phyloP scores from a whole-genome alignment of 2,888 invertebrate species.

The Nomada goodeniana region DNA sequence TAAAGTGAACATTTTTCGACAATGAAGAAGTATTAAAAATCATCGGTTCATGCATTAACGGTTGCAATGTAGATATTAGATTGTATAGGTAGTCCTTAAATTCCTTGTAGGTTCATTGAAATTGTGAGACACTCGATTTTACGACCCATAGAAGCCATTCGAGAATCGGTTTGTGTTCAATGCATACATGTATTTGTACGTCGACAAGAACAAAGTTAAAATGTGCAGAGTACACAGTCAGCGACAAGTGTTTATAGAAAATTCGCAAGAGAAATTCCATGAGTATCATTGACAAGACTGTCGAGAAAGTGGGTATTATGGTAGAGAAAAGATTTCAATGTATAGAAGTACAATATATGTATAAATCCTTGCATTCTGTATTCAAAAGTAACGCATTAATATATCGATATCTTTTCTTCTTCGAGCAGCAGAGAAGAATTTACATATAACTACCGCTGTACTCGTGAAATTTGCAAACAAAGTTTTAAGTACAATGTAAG shows the following conservation, averaged over 20 bases:
- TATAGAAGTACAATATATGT: neutral
- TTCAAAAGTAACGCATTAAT: no score
- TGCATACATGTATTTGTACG: neutral
- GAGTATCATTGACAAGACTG: slow-evolving; percentile 66
- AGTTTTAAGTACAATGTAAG: no score
- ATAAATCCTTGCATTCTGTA: no score
- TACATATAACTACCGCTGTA: no score
- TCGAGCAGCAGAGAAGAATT: no score
- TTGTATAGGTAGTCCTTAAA: slow-evolving; percentile 20
- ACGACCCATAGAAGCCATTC: neutral
- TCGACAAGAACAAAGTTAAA: neutral
- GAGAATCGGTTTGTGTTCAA: neutral
- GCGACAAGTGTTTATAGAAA: slow-evolving; percentile 31
- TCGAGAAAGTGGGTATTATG: slow-evolving; percentile 76
- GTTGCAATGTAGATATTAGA: no score
- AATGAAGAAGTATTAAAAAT: no score
- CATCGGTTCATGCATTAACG: no score
- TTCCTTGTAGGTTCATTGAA: slow-evolving; percentile 26
- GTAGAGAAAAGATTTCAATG: slow-evolving; percentile 68
- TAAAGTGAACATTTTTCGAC: no score
- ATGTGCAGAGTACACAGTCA: slow-evolving; percentile 11
- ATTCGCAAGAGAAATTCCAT: slow-evolving; percentile 71
- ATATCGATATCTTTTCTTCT: no score
- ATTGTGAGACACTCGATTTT: neutral
- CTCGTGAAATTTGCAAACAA: no score